Base-by-base conservation (phyloP, 2,113 vertebrate species). In the Cervus canadensis region DNA sequence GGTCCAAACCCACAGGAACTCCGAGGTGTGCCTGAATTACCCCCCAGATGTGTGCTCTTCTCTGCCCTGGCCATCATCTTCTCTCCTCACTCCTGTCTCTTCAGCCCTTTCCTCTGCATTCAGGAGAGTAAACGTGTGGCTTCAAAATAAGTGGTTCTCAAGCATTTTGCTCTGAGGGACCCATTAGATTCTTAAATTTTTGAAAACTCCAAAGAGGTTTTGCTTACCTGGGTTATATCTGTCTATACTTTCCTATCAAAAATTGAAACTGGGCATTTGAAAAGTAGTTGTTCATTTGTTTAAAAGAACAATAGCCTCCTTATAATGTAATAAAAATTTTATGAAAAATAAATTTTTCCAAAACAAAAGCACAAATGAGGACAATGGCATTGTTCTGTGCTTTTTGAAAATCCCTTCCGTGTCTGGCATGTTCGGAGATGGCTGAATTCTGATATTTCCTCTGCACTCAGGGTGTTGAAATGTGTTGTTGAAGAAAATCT, bases 71-170 rank as follows among this genome's bases (percentile, higher is more conserved):
- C 30, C 17, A 3, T 50, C 5, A 2, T 12, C 79, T 21, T 7
- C 30, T 48, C 36, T 30, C 25, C 0, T 0, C 8, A 12, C 9
- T 26, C 26, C 43, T 16, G 0, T 30, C 28, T 15, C 33, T 16
- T 21, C 3, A 21, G 0, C 36, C 40, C 12, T 36, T 48, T 13
- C 30, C 71, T 62, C 62, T 50, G 21, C 26, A 0, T 52, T n/a
- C 26, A 40, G 26, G 52, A 28, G 9, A 25, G 17, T 62, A 48
- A 36, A 79, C 1, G 36, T n/a, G 4, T 43, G 36, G 15, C 40
- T 33, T 62, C 57, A 19, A 52, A n/a, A 81, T n/a, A 33, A 81
- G 9, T 21, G 30, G 30, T 81, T 81, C 78, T 81, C 78, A 52
- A 52, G 30, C 5, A 52, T 33, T 81, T 81, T 81, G 78, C 10